Evolutionary conservation across 2,888 invertebrate species (phyloP).

Genomic region (Tromatobia lineatoria): DNA sequence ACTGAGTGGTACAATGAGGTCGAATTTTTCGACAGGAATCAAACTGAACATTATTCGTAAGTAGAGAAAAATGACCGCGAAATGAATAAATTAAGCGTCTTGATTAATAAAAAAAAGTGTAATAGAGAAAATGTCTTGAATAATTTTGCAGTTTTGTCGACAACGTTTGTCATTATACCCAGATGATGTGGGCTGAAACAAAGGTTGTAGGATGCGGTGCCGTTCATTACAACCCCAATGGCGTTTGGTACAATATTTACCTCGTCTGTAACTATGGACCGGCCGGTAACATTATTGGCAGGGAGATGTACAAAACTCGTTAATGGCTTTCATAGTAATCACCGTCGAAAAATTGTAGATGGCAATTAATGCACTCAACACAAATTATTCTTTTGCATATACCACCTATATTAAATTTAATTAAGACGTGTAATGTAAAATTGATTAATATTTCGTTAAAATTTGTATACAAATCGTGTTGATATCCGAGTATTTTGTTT

Average conservation of each 20-base stretch:
- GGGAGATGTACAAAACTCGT: conserved; percentile 77
- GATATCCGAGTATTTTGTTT: no score
- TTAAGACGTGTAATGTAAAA: no score
- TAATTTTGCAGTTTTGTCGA: background rate
- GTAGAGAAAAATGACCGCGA: background rate
- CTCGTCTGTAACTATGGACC: conserved; percentile 86
- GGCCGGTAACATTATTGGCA: conserved; percentile 80
- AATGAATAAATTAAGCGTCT: background rate
- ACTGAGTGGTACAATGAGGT: no score
- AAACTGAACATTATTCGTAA: background rate
- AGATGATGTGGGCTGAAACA: no score
- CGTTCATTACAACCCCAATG: conserved; percentile 79
- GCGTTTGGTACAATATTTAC: conserved; percentile 74
- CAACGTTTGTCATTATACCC: conserved; percentile 83
- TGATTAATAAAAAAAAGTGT: background rate
- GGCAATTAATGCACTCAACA: no score
- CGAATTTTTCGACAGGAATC: no score
- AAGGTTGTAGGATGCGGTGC: conserved; percentile 86
- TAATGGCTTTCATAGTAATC: background rate
- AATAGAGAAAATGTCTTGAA: background rate
- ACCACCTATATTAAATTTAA: no score
- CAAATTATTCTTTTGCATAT: no score
- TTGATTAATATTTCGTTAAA: no score
- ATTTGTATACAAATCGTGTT: no score
- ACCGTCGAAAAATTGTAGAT: no score